Evolutionary conservation across 2,888 invertebrate species (phyloP), one percentile per base, ranked within the genome.

Genomic region (Pseudeuparius sepicola): DNA sequence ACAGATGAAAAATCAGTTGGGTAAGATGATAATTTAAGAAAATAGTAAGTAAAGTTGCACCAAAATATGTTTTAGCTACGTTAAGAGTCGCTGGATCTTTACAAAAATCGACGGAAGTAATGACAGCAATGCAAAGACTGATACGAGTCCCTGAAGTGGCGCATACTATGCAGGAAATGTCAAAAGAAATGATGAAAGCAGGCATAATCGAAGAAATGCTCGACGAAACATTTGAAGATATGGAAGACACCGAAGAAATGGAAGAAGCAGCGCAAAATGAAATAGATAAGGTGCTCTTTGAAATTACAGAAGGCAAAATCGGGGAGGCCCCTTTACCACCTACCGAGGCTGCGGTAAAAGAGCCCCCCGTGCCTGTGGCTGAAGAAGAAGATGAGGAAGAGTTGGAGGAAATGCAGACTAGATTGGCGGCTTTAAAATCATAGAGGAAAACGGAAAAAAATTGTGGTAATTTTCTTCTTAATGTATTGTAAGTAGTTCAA

Each of bases 171-270:
- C 81, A 90, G 53, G 96, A 96, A 47, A 70, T 98, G 68, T 94
- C 96, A 2, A 92, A 88, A 56, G 98, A 98, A 70, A 98, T 98
- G 97, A 97, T 93, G 89, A 86, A 80, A 61, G 93, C 94, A 1
- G 97, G 97, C 11, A 96, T 98, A 40, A 90, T 98, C 34, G 97
- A 98, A 60, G 98, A 98, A 65, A 94, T 98, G 96, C 67, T 98
- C 24, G 96, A 97, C 46, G 98, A 98, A 57, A 92, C 94, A 16
- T 83, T 98, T 79, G 92, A 94, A 41, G 71, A 75, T 3, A 75
- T 94, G 43, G 92, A 93, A 51, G 92, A 93, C 58, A 90, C 90
- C 58, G 79, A 86, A 4, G 93, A 94, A 55, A 73, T 96, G 71
- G 98, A 98, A 54, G 94, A 96, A 51, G 90, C 87, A 49, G 96